Conservation (phyloP, 1,140 invertebrate species). For the Doryteuthis pealeii region DNA sequence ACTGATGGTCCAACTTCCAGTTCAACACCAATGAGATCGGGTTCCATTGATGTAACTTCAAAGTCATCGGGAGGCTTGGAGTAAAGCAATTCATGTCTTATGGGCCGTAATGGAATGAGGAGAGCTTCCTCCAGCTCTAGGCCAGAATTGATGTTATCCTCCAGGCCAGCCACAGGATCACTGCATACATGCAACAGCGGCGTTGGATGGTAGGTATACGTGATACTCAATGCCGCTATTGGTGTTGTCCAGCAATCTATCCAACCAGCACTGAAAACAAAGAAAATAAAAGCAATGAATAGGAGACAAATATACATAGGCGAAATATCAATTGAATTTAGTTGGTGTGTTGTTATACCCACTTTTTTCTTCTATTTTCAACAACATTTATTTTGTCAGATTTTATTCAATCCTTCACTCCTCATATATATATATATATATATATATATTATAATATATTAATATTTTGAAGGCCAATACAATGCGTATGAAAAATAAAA, state of each 20-base stretch:
- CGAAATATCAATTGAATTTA: not conserved
- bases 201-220: conserved; percentile 88
- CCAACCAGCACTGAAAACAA: conserved; percentile 74
- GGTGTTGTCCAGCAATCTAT: conserved; percentile 94
- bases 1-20: conserved; percentile 90
- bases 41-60: conserved; percentile 78
- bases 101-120: conserved; percentile 84
- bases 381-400: too few species aligned
- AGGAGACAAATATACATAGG: not conserved
- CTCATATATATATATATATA: too few species aligned
- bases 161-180: conserved; percentile 9
- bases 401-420: too few species aligned
- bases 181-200: conserved; percentile 50
- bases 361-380: not conserved
- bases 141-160: conserved; percentile 70
- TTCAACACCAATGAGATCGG: conserved; percentile 87
- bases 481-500: too few species aligned
- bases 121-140: conserved; percentile 92
- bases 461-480: too few species aligned
- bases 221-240: conserved; percentile 86
- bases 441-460: too few species aligned
- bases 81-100: conserved; percentile 23
- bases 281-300: too few species aligned
- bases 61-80: conserved; percentile 66
- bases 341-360: conserved; percentile 5